Base-by-base conservation (phyloP, 1,140 invertebrate species). In the Ostrea denselamellosa region DNA sequence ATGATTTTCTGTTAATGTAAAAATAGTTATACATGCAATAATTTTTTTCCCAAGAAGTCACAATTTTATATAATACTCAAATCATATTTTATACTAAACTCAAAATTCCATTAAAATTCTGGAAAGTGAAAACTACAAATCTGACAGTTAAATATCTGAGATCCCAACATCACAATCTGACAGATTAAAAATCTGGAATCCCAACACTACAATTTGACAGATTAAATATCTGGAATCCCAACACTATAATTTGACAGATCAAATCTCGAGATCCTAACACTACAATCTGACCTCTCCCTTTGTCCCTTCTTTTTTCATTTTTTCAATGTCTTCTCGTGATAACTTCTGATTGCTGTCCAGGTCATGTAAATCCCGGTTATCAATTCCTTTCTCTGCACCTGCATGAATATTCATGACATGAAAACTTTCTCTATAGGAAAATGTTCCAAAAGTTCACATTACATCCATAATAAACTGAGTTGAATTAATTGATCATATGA, bases 291-390 rank as follows among this genome's bases (percentile, higher is more conserved):
- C 93, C 89, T 93, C 96, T 1, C 97, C 97, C 86, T 96, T 97
- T 34, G 96, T 95, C 34, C 97, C 97, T 87, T 96, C 96, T 84
- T 96, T 96, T 89, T 97, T 96, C n/a, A 99, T 94, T 77, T 96
- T 96, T 82, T 96, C 95, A 65, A 99, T 98, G 93, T 98, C 97
- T 87, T 97, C 96, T 87, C 96, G 96, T 0, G 97, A 97, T 2
- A 99, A 94, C 91, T 97, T 96, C 94, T 99, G 98, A 0, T 98
- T 98, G 22, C 95, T 96, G 8, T 97, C 97, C 94, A 98, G 97
- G 93, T 98, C 98, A 17, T 96, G 95, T 56, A 99, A 97, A 84
- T 97, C 96, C 90, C 98, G 96, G 94, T 99, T 99, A 93, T 99
- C 98, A 82, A 62, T 89, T 54, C 94, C 95, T 0, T 97, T 97